Base-by-base conservation (phyloP, 2,888 invertebrate species). In the Rhogogaster chlorosoma region DNA sequence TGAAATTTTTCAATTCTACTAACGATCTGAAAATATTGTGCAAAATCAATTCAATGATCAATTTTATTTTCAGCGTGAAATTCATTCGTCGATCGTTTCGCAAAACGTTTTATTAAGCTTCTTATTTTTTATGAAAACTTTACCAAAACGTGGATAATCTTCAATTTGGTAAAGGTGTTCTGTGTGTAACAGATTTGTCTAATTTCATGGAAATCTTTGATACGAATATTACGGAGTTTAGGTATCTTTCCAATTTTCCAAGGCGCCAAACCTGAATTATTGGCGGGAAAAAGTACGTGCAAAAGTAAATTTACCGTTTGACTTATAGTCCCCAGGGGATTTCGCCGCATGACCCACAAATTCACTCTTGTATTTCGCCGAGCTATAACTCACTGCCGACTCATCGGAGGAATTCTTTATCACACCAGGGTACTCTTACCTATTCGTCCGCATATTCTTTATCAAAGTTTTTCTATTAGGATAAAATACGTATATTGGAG, bases 341-440 rank as follows among this genome's bases (percentile, higher is more conserved):
- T 80, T 61, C 6, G 10, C 36, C 80, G 38, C 38, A 32, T 61
- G 57, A 80, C 36, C 36, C 80, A 61, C 61, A 80, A 80, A 57
- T 80, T 80, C 80, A 61, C 80, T 80, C 80, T 61, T 36, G 80
- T 80, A 78, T 78, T 78, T 53, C 45, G 15, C 6, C 12, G 10
- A 26, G 38, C 42, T 7, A 45, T 75, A 75, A 75, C 75, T 45
- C 75, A 45, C 10, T 18, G 75, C 45, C 42, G 45, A 42, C 45
- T 75, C 75, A 75, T 75, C 75, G 75, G 26, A 45, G 49, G 12
- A 32, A 53, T 77, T 29, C 49, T 77, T 53, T 53, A 29, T 53
- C 49, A 29, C 9, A 26, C 29, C 29, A 18, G 32, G 26, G 26
- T 61, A 18, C 32, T 15, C 5, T 67, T 15, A 32, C 26, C 12